Conservation (phyloP, 2,888 invertebrate species). For the Pristionchus mayeri region DNA sequence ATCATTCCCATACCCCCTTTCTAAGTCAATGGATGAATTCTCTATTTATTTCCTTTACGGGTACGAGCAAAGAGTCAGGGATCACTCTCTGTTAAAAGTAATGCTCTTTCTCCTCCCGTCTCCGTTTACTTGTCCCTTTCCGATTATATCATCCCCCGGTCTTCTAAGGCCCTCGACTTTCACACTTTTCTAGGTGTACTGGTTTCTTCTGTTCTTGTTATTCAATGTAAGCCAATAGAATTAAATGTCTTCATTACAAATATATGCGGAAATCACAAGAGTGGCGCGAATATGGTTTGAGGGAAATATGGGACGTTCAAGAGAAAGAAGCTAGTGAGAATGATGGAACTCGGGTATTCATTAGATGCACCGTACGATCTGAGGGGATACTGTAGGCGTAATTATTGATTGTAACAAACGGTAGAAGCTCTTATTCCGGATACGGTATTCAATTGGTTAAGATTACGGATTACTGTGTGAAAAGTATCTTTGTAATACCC, state of each 20-base stretch:
- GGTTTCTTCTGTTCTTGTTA: constrained; percentile 8
- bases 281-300: not conserved
- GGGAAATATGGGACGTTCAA: constrained; percentile 25
- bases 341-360: constrained; percentile 15
- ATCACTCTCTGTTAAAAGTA: constrained; percentile 47
- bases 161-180: constrained; percentile 27
- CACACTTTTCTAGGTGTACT: constrained; percentile 31
- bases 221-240: not conserved
- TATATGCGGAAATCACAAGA: constrained; percentile 1
- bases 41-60: constrained; percentile 43
- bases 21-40: constrained; percentile 34
- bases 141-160: constrained; percentile 15
- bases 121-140: not conserved
- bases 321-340: constrained; percentile 28
- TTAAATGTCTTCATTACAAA: not conserved
- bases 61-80: constrained; percentile 48
- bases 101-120: constrained; percentile 47
- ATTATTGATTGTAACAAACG: not conserved
- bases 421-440: constrained; percentile 16
- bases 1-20: constrained; percentile 34
- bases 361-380: constrained; percentile 26
- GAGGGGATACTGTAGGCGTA: constrained; percentile 43
- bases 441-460: too few relatives aligned
- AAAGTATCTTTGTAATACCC: constrained; percentile 20
- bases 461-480: constrained; percentile 15